These are phyloP conservation scores for Parotocinclus haroldoi DNA, from an alignment of 2,797 vertebrate genomes.

Conservation along the genomic window DNA sequence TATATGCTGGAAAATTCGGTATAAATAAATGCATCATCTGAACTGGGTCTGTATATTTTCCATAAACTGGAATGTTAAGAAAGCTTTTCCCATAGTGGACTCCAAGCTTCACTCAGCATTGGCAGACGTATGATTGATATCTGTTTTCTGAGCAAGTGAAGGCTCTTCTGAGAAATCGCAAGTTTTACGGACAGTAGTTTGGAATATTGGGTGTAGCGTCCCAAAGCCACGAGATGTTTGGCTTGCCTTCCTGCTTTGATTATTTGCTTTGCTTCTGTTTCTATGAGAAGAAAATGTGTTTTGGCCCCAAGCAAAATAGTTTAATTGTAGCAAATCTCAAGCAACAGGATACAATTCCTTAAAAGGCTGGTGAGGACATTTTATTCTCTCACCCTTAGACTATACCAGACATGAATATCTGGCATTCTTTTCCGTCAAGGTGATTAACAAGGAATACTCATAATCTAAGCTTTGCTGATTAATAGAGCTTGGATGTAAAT, in stretches of 20 bases:
- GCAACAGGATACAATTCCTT: constrained; percentile 45
- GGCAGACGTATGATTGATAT: background rate
- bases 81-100: too few relatives aligned
- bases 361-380: constrained; percentile 39
- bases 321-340: constrained; percentile 48
- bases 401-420: constrained; percentile 38
- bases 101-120: too few relatives aligned
- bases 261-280: constrained; percentile 53
- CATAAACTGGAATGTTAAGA: too few relatives aligned
- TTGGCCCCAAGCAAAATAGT: constrained; percentile 46
- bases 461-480: constrained; percentile 32
- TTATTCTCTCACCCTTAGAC: constrained; percentile 38
- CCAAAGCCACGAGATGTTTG: constrained; percentile 53
- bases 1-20: too few relatives aligned
- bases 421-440: constrained; percentile 22
- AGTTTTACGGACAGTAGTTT: constrained; percentile 1
- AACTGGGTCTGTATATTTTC: too few relatives aligned
- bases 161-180: background rate
- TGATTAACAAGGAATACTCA: constrained; percentile 15
- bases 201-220: constrained; percentile 3
- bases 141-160: background rate
- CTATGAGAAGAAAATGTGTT: constrained; percentile 45
- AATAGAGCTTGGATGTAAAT: constrained; percentile 18
- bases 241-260: constrained; percentile 36
- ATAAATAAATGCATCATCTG: too few relatives aligned